These are phyloP conservation scores for Cancer borealis DNA, from an alignment of 2,888 invertebrate species.

Conservation along the genomic window DNA sequence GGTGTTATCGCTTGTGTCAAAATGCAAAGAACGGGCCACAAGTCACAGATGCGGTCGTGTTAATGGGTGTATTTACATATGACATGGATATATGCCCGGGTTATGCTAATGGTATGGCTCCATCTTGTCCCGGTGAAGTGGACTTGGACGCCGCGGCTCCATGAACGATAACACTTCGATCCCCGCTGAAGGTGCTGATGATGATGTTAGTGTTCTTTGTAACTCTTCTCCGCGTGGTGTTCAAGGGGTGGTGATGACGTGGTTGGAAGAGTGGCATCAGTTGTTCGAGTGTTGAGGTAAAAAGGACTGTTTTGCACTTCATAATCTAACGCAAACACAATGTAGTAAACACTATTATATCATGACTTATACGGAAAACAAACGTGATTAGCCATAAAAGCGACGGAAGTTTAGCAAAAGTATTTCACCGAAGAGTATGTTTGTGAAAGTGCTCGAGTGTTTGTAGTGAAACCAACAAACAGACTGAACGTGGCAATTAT, in stretches of 20 bases:
- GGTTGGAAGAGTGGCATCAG: not conserved
- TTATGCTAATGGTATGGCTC: slow-evolving; percentile 59
- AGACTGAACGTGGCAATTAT: not conserved
- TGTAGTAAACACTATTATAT: not conserved
- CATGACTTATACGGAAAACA: not conserved
- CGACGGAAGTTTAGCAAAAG: not conserved
- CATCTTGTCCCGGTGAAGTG: slow-evolving; percentile 6
- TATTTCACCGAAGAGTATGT: not conserved
- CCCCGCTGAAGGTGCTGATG: not conserved
- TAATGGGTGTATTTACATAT: slow-evolving; percentile 64
- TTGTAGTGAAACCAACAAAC: not conserved
- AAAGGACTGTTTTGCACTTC: not conserved
- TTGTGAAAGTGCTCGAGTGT: not conserved
- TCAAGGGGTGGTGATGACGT: not conserved
- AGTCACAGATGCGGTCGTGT: slow-evolving; percentile 48
- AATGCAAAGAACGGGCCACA: slow-evolving; percentile 55
- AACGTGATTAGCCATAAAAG: not conserved
- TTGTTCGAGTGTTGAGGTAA: not conserved
- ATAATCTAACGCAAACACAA: not conserved
- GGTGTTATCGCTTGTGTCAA: slow-evolving; percentile 50
- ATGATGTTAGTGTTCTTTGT: not conserved
- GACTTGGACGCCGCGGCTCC: slow-evolving; percentile 8
- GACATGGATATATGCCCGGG: slow-evolving; percentile 56
- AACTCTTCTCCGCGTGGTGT: not conserved
- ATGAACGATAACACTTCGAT: not conserved